Evolutionary conservation across 2,888 invertebrate species (phyloP), one percentile per base, ranked within the genome.

Genomic region (Omphaloscelis lunosa): DNA sequence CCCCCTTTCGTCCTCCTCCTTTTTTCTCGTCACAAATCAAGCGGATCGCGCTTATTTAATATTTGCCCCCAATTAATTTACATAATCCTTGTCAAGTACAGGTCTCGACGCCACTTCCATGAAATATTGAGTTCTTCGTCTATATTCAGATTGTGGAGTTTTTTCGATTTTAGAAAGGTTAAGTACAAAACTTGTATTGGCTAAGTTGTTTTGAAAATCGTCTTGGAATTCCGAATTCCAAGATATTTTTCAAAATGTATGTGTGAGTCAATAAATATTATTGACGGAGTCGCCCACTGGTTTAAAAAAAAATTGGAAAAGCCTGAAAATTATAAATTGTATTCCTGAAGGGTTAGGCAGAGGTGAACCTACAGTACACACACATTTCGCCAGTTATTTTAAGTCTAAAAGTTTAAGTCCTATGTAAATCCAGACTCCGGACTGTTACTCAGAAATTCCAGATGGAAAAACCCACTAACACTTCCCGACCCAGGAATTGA

Each of bases 11-110:
- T 9, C 63, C 79, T 53, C 68, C 71, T 68, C 81, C 80, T 87
- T 89, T 88, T 79, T 89, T 92, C 87, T 88, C 81, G 83, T 85
- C 90, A 87, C 91, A 91, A 91, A 92, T 93, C 93, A 91, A 91
- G 91, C 90, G 89, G 88, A 90, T 89, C 91, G 89, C 90, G 89
- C 88, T 92, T 92, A 90, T 93, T 93, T 92, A 89, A 90, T 92
- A 90, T 91, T 92, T 92, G 89, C 89, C 92, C 91, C 90, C 93
- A 91, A 93, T 93, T 92, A 92, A 93, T 93, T 93, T 93, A 89
- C 94, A 94, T 93, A 93, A 93, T 92, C 92, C 92, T 92, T 93
- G 93, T 93, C 94, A 94, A 89, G 83, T 87, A 90, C 93, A 93
- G 93, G 90, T 91, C 90, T 85, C 82, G 82, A 79, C 83, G 86